Base-by-base conservation (phyloP, 1,140 invertebrate species). In the Drosophila subpulchrella region DNA sequence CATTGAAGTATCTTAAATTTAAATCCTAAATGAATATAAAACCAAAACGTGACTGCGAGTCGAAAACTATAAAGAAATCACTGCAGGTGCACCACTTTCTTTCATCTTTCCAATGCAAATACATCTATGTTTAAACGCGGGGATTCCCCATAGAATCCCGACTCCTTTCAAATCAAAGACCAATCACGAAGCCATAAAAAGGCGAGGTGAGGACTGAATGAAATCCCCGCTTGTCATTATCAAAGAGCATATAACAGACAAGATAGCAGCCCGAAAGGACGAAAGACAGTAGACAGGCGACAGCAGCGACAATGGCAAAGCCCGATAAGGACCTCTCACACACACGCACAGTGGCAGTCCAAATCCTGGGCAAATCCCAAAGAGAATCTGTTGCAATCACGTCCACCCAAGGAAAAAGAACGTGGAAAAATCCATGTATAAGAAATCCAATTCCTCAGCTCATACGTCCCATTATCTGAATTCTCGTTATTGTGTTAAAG, bases 331-430 rank as follows among this genome's bases (percentile, higher is more conserved):
- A 71, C 53, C 65, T 7, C 42, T 4, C 67, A 41, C 63, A 38
- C 61, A 39, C 58, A 48, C 6, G 34, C 32, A 30, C 10, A 11
- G n/a, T 39, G 30, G 8, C 68, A 38, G 51, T 13, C 39, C 39
- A 75, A 75, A 50, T 72, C 68, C 68, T 72, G 66, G 59, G 75
- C 48, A 70, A 83, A 79, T 82, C 68, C 73, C 74, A 47, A 60
- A 38, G 38, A 60, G 67, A 84, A 78, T 81, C 81, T 85, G 81
- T 78, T 85, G 82, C 82, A 86, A 86, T 81, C 77, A 77, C 34
- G 48, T 61, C 57, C 47, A 39, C 12, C 8, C 36, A 55, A 13
- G 30, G 3, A 20, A 57, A 47, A 36, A 44, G 13, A 34, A 46
- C 6, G 13, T 2, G 0, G n/a, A 24, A 47, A 36, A 55, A 44